Percentiles rank a stretch among this genome's conserved stretches.
Conservation (phyloP, 2,113 vertebrate species). For the Neoarius graeffei region DNA sequence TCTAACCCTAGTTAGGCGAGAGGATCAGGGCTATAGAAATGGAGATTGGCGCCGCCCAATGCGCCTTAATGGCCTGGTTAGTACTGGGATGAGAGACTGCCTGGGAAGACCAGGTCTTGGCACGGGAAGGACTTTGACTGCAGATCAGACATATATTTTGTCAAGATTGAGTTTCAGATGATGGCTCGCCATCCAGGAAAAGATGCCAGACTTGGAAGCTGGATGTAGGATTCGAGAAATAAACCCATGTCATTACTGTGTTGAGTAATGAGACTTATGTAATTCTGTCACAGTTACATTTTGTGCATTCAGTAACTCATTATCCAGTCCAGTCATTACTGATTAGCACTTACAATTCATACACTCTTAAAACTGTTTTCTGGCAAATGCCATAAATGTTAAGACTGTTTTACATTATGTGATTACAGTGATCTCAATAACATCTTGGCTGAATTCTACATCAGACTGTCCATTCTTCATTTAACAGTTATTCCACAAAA, state of each 20-base stretch:
- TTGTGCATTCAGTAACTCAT: neutral
- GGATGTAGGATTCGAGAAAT: neutral
- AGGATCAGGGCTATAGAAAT: too few species aligned
- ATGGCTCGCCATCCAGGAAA: neutral
- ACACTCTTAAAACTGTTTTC: neutral
- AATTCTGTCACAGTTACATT: neutral
- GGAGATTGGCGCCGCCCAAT: too few species aligned
- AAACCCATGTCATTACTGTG: neutral
- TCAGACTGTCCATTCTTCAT: neutral
- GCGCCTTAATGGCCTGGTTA: too few species aligned
- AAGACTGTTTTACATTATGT: neutral
- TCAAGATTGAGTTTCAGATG: neutral
- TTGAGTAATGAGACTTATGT: neutral
- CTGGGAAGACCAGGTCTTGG: too few species aligned
- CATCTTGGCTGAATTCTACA: neutral
- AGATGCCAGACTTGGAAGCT: neutral
- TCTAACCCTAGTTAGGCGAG: too few species aligned
- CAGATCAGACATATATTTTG: neutral
- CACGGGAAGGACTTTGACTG: neutral
- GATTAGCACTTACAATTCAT: neutral
- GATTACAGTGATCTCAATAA: neutral
- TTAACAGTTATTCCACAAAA: too few species aligned
- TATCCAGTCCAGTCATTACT: neutral
- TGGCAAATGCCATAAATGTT: neutral
- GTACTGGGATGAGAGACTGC: too few species aligned